phyloP scores from a whole-genome alignment of 2,113 vertebrate genomes.

The Lophius piscatorius region DNA sequence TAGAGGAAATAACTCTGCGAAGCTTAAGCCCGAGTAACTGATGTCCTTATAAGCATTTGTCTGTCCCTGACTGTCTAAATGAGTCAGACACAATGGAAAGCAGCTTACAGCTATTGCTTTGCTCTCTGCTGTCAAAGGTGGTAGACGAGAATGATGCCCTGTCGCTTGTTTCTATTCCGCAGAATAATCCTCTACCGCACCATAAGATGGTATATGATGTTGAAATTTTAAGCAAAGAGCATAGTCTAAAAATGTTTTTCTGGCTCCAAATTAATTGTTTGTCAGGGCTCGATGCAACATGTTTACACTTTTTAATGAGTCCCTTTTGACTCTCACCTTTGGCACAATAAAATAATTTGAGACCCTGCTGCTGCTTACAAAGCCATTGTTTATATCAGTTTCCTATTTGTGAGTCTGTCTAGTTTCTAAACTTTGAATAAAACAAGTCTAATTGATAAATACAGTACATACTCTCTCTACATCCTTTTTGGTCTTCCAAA shows the following conservation, averaged over 20 bases:
- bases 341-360: not conserved
- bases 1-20: constrained; percentile 59
- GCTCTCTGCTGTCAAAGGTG: constrained; percentile 65
- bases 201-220: constrained; percentile 32
- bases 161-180: constrained; percentile 27
- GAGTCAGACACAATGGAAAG: constrained; percentile 70
- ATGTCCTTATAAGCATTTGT: constrained; percentile 61
- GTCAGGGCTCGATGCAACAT: constrained; percentile 5
- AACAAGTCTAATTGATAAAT: too few species aligned
- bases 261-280: constrained; percentile 25
- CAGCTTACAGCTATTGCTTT: constrained; percentile 68
- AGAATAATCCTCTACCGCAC: constrained; percentile 35
- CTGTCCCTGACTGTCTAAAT: constrained; percentile 60
- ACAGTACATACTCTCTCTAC: too few species aligned
- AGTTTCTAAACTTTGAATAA: too few species aligned
- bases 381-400: constrained; percentile 4
- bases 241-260: constrained; percentile 37
- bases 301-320: constrained; percentile 14
- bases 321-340: constrained; percentile 2
- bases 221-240: constrained; percentile 59
- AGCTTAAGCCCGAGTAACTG: constrained; percentile 67
- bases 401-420: constrained; percentile 1
- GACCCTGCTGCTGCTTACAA: constrained; percentile 3
- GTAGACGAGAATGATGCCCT: constrained; percentile 38
- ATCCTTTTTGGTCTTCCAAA: too few species aligned